Conservation (phyloP, 2,113 vertebrate genomes). For the Marmota flaviventris region DNA sequence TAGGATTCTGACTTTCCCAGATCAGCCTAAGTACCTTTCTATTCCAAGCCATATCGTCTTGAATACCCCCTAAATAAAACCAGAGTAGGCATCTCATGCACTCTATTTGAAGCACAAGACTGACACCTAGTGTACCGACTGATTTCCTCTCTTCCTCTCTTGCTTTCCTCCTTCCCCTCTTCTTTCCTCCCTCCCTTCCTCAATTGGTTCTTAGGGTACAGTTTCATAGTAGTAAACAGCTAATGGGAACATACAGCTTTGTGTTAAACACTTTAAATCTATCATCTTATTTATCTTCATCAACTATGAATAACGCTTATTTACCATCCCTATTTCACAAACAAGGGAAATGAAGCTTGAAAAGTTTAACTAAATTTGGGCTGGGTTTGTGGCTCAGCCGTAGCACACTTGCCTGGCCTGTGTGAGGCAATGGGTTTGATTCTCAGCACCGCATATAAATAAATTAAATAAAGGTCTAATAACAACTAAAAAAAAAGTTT, state of each 20-base stretch:
- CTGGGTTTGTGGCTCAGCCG: too few relatives aligned
- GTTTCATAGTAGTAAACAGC: slow-evolving; percentile 21
- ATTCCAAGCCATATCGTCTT: neutral
- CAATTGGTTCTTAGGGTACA: neutral
- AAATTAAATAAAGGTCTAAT: too few relatives aligned
- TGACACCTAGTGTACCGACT: slow-evolving; percentile 80
- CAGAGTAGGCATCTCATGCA: neutral
- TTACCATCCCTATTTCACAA: neutral
- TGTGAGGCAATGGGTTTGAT: too few relatives aligned
- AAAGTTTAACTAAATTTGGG: neutral
- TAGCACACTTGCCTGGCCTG: too few relatives aligned
- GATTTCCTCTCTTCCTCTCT: neutral
- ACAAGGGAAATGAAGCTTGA: neutral
- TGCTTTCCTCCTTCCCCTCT: neutral
- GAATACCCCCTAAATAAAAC: neutral
- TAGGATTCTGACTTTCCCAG: slow-evolving; percentile 23
- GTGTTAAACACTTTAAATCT: slow-evolving; percentile 20
- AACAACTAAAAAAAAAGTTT: neutral
- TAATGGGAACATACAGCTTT: neutral
- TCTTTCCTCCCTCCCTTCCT: neutral
- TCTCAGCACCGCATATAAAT: too few relatives aligned
- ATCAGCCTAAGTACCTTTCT: slow-evolving; percentile 17
- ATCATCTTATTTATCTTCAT: neutral
- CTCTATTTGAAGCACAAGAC: slow-evolving; percentile 69
- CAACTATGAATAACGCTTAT: slow-evolving; percentile 12